Conservation (phyloP, 1,140 invertebrate genomes). For the Drosophila seguyi region DNA sequence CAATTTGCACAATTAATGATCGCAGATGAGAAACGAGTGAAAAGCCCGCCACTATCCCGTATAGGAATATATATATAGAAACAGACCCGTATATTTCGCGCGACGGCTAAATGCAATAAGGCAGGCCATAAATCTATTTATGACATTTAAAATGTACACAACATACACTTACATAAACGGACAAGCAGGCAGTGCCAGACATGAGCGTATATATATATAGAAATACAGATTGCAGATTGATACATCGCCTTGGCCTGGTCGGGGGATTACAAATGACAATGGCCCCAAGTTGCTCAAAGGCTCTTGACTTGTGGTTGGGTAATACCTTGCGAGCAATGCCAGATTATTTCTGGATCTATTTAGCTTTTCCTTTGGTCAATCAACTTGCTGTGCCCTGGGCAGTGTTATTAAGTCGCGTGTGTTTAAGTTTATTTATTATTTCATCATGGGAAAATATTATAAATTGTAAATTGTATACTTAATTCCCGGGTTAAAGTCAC, state of each 20-base stretch:
- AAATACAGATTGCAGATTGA: conserved; percentile 22
- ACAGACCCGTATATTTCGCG: conserved; percentile 33
- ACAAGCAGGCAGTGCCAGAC: conserved; percentile 23
- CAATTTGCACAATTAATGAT: conserved; percentile 78
- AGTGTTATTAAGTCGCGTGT: conserved; percentile 6
- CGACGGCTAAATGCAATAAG: conserved; percentile 62
- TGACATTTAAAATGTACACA: conserved; percentile 78
- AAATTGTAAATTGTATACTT: not conserved
- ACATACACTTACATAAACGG: conserved; percentile 46
- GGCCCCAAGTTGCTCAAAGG: conserved; percentile 35
- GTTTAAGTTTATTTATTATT: not conserved
- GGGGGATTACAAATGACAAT: conserved; percentile 48
- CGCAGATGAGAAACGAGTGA: conserved; percentile 25
- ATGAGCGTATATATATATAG: not conserved
- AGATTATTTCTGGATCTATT: conserved; percentile 31
- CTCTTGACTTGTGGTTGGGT: conserved; percentile 46
- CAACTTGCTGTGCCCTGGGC: conserved; percentile 12
- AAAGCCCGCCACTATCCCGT: conserved; percentile 11
- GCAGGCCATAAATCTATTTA: conserved; percentile 75
- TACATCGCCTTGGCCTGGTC: conserved; percentile 6
- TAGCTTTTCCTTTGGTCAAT: conserved; percentile 24
- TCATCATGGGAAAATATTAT: not conserved
- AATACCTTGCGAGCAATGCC: conserved; percentile 28
- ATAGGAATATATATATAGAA: not conserved
- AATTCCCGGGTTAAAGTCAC: conserved; percentile 28